Evolutionary conservation across 2,888 invertebrate species (phyloP).

Genomic region (Kryphioiulus occultus): DNA sequence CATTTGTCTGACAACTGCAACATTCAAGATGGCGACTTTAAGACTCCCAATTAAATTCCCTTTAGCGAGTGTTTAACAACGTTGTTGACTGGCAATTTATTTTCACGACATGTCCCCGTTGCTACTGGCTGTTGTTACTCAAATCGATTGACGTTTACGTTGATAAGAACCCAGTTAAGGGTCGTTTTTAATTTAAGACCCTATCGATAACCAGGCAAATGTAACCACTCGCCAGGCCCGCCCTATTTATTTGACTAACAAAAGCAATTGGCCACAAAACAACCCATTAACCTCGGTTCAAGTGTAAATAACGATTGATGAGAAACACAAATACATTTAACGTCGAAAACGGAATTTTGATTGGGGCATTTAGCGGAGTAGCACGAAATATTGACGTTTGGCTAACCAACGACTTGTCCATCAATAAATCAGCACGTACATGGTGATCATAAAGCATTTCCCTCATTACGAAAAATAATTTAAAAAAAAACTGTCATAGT

Average conservation of each 20-base stretch:
- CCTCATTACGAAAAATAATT: too few species aligned
- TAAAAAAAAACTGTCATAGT: too few species aligned
- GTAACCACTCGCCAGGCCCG: background rate
- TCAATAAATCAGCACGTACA: too few species aligned
- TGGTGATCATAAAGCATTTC: too few species aligned
- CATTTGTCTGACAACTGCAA: too few species aligned
- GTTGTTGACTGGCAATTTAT: background rate
- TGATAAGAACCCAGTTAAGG: background rate
- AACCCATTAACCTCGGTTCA: background rate
- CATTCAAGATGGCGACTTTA: too few species aligned
- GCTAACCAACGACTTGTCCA: background rate
- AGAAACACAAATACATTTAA: background rate
- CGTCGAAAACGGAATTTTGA: background rate
- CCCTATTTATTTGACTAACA: background rate
- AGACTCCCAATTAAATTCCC: too few species aligned
- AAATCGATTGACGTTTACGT: background rate
- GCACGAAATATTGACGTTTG: background rate
- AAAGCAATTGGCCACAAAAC: background rate
- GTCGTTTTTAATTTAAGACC: conserved; percentile 4
- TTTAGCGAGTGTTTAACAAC: background rate
- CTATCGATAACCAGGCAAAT: background rate
- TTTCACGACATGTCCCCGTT: background rate
- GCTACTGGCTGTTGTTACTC: background rate
- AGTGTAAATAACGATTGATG: background rate
- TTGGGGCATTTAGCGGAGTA: background rate